Evolutionary conservation across 1,140 invertebrate genomes (phyloP), one percentile per base, ranked within the genome.

Genomic region (Cataglyphis hispanica): DNA sequence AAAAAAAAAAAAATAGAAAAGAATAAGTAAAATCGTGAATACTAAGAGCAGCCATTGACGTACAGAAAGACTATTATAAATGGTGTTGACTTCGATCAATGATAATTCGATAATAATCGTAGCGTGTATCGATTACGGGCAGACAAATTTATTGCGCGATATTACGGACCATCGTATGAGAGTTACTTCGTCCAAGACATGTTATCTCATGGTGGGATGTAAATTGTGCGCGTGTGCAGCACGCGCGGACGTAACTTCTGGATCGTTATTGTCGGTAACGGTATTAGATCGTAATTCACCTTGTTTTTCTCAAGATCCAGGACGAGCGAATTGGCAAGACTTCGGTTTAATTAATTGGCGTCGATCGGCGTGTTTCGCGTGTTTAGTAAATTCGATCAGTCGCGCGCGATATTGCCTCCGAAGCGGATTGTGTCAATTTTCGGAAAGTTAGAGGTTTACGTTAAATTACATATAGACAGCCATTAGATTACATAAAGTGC

Each of bases 191-290:
- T 58, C 37, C 46, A 64, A 53, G 46, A n/a, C 37, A 10, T 10
- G 22, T 13, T 13, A 25, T 83, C 25, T 19, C 37, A 53, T 22
- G 46, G 67, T 22, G 46, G n/a, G 46, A 61, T 31, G 77, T 27
- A 80, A 69, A 80, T 80, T 80, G 19, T n/a, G 27, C 69, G 27
- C 16, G 67, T 46, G 40, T 37, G 78, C 66, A 43, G 46, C 66
- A 56, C 50, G 66, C 66, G 66, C 66, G 53, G 67, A 69, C 43
- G 37, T 80, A 37, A 60, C 78, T 74, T 80, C 63, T 63, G 63
- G 72, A 46, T 19, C 58, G 64, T 85, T 85, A 85, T 85, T 85
- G 84, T 85, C 84, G 75, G 37, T 85, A 80, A 77, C 64, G 84
- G 84, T 67, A 85, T 80, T 80, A 67, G 61, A 85, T 85, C 75